phyloP scores from a whole-genome alignment of 2,113 vertebrate species.

The Leucopsar rothschildi region DNA sequence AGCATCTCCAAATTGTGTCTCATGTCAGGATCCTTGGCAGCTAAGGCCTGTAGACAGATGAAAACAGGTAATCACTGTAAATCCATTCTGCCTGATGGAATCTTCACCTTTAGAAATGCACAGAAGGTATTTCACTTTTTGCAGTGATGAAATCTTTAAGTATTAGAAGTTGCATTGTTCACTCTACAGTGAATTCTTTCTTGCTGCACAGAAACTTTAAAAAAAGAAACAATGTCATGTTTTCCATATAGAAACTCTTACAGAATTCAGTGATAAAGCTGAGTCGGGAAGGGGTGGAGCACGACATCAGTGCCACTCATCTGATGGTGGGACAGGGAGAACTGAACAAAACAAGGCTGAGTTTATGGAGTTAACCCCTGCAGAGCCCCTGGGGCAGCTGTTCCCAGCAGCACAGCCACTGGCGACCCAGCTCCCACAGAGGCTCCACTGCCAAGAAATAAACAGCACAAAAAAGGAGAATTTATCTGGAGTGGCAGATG shows the following conservation, averaged over 20 bases:
- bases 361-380: background rate
- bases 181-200: background rate
- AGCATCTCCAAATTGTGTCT: background rate
- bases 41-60: background rate
- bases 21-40: background rate
- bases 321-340: background rate
- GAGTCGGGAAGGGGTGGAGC: conserved; percentile 47
- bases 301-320: background rate
- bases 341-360: background rate
- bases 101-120: background rate
- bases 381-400: background rate
- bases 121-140: background rate
- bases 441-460: background rate
- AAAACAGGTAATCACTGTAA: background rate
- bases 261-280: background rate
- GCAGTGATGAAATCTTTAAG: background rate
- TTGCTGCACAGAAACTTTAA: accelerated
- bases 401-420: background rate
- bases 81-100: background rate
- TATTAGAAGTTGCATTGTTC: background rate
- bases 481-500: background rate
- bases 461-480: background rate
- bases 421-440: accelerated
- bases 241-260: background rate
- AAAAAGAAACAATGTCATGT: background rate